A percentile compares a stretch with the other conserved stretches of the same genome.
Conservation (phyloP, 1,140 invertebrate species). For the Drosophila nannoptera region DNA sequence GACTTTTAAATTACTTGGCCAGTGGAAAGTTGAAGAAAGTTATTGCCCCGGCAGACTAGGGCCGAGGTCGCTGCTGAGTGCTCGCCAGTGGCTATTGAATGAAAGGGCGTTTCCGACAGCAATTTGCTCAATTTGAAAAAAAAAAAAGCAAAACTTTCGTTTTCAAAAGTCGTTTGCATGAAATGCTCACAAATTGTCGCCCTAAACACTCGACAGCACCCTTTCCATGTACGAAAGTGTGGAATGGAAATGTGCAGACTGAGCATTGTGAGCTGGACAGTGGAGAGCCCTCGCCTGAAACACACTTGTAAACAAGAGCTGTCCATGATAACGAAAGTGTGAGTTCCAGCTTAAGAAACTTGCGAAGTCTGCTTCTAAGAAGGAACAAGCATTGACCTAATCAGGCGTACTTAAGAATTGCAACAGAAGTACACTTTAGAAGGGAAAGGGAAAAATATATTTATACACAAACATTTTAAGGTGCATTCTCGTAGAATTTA, state of each 20-base stretch:
- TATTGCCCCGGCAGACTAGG: conserved; percentile 2
- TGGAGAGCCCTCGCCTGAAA: neutral
- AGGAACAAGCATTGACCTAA: too few relatives aligned
- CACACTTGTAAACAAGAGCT: neutral
- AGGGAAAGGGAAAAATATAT: neutral
- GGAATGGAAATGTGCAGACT: neutral
- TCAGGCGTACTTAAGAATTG: neutral
- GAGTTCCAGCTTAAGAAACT: too few relatives aligned
- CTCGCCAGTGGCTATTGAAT: conserved; percentile 59
- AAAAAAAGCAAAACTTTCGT: conserved; percentile 39
- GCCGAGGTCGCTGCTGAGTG: conserved; percentile 20
- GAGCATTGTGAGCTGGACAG: neutral
- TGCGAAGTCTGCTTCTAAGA: too few relatives aligned
- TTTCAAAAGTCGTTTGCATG: conserved; percentile 47
- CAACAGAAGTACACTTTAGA: neutral
- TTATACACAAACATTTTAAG: neutral
- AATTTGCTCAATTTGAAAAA: conserved; percentile 67
- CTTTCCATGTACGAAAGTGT: neutral
- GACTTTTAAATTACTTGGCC: conserved; percentile 65
- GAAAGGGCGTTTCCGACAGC: conserved; percentile 66
- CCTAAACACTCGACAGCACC: conserved; percentile 5
- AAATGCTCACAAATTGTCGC: conserved; percentile 44
- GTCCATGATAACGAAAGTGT: too few relatives aligned
- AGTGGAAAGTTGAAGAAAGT: conserved; percentile 54
- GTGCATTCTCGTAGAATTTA: neutral